Conservation (phyloP, 2,888 invertebrate species). For the Phania funesta region DNA sequence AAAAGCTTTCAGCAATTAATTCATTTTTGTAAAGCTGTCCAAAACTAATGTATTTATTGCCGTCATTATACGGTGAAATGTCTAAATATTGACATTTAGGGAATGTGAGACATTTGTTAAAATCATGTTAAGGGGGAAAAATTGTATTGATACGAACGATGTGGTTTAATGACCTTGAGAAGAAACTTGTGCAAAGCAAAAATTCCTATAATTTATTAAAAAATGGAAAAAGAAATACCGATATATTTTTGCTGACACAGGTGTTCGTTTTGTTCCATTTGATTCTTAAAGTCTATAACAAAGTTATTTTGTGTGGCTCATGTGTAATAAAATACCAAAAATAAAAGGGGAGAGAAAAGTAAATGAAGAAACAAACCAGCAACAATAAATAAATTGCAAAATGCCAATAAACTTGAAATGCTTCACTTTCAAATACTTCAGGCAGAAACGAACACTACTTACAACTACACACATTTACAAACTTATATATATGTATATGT, state of each 20-base stretch:
- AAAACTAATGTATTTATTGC: background rate
- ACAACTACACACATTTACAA: background rate
- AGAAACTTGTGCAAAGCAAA: slow-evolving; percentile 7
- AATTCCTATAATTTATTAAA: slow-evolving; percentile 4
- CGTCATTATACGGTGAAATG: background rate
- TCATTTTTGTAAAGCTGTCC: background rate
- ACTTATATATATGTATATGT: background rate
- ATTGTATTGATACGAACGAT: slow-evolving; percentile 8
- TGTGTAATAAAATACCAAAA: slow-evolving; percentile 62
- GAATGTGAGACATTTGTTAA: background rate
- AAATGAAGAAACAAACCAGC: slow-evolving; percentile 35
- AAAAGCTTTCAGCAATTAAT: too few relatives aligned
- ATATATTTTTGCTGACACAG: slow-evolving; percentile 61
- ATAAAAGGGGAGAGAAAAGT: background rate
- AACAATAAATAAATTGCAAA: slow-evolving; percentile 56
- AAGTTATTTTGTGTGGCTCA: slow-evolving; percentile 43
- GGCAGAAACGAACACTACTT: slow-evolving; percentile 19
- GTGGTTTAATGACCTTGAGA: slow-evolving; percentile 63
- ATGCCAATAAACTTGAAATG: slow-evolving; percentile 67
- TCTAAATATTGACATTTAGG: background rate
- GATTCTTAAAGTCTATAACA: slow-evolving; percentile 7
- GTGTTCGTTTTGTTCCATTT: slow-evolving; percentile 50
- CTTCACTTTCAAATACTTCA: slow-evolving; percentile 56
- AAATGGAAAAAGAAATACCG: slow-evolving; percentile 6
- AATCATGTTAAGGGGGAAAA: background rate